phyloP scores from a whole-genome alignment of 2,888 invertebrate species.

The Sthenelais limicola region DNA sequence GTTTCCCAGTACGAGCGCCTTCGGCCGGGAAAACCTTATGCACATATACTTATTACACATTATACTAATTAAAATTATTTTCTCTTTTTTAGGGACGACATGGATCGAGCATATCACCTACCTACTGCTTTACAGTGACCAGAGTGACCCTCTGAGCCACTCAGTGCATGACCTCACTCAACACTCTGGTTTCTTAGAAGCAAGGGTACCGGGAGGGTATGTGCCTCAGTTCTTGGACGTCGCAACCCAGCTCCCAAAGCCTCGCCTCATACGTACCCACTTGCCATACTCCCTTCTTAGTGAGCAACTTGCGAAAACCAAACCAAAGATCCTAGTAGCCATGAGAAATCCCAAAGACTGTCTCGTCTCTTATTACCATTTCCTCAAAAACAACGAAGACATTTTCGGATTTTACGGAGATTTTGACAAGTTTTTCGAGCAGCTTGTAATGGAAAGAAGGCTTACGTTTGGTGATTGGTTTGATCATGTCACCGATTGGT shows the following conservation, averaged over 20 bases:
- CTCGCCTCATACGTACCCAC: constrained; percentile 25
- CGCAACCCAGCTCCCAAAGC: background rate
- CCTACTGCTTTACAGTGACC: constrained; percentile 10
- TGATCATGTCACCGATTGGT: constrained; percentile 26
- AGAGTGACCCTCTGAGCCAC: constrained; percentile 6
- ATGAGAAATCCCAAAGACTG: constrained; percentile 30
- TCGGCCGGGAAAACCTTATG: too few relatives aligned
- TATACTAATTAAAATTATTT: background rate
- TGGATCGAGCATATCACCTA: constrained; percentile 25
- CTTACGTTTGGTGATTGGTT: constrained; percentile 32
- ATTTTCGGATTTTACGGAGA: constrained; percentile 35
- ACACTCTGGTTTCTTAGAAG: constrained; percentile 20
- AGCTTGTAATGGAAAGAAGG: constrained; percentile 2
- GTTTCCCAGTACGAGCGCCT: too few relatives aligned
- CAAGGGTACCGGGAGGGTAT: constrained; percentile 15
- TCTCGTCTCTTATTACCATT: constrained; percentile 30
- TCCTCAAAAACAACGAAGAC: constrained; percentile 35
- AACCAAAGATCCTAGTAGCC: constrained; percentile 17
- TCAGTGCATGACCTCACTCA: constrained; percentile 21
- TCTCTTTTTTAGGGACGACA: constrained; percentile 9
- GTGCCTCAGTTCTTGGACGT: constrained; percentile 20
- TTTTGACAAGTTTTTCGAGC: constrained; percentile 15
- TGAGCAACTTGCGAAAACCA: constrained; percentile 6
- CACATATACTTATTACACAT: too few relatives aligned
- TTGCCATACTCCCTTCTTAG: constrained; percentile 11